Evolutionary conservation across 2,888 invertebrate genomes (phyloP).

Genomic region (Stenodera caucasica): DNA sequence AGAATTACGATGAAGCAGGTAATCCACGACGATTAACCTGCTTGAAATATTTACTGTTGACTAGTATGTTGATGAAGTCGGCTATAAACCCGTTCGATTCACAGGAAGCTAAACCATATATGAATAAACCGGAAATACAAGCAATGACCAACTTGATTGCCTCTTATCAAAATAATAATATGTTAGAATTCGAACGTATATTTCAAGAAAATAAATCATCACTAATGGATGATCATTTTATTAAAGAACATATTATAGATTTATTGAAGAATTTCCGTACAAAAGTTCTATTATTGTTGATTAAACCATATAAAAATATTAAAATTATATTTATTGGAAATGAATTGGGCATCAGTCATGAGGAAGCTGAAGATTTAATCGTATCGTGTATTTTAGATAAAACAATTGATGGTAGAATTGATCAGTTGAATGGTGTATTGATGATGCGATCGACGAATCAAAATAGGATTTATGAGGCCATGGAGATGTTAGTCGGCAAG

Average conservation of each 20-base stretch:
- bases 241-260: conserved; percentile 96
- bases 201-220: conserved; percentile 90
- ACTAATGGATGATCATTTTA: conserved; percentile 99
- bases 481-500: conserved; percentile 88
- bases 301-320: conserved; percentile 95
- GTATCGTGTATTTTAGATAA: conserved; percentile 97
- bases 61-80: conserved; percentile 97
- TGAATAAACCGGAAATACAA: conserved; percentile 96
- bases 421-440: conserved; percentile 90
- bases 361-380: conserved; percentile 91
- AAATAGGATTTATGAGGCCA: conserved; percentile 81
- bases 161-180: conserved; percentile 98
- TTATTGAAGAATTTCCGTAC: conserved; percentile 87
- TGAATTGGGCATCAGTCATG: conserved; percentile 85
- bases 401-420: conserved; percentile 80
- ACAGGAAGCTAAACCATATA: conserved; percentile 99
- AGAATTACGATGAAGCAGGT: conserved; percentile 99
- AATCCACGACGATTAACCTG: conserved; percentile 94
- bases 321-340: conserved; percentile 95
- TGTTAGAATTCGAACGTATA: conserved; percentile 96
- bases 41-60: conserved; percentile 91
- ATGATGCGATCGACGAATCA: conserved; percentile 67
- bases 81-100: conserved; percentile 99
- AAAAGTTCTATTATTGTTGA: conserved; percentile 91
- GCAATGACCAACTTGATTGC: conserved; percentile 99